Evolutionary conservation across 2,888 invertebrate species (phyloP).

Genomic region (Encarsia formosa): DNA sequence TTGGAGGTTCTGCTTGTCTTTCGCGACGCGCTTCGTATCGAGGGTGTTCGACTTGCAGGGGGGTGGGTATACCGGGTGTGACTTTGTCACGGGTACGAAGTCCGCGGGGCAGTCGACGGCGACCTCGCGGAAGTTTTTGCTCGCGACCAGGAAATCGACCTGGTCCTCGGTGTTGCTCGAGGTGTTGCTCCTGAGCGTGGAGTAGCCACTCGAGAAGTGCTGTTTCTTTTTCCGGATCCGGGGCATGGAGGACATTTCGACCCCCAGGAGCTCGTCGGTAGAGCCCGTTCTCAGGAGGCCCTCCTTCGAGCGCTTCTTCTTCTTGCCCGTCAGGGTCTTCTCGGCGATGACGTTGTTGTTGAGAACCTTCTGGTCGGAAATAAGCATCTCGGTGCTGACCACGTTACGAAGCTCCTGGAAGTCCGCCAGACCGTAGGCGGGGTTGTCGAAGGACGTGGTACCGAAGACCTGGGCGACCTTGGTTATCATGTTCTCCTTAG

Average conservation of each 20-base stretch:
- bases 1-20: constrained; percentile 23
- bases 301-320: constrained; percentile 30
- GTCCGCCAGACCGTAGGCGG: constrained; percentile 45
- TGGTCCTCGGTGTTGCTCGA: constrained; percentile 39
- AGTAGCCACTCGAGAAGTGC: constrained; percentile 47
- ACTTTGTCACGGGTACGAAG: constrained; percentile 46
- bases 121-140: constrained; percentile 43
- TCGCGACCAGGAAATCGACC: constrained; percentile 38
- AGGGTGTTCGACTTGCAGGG: constrained; percentile 37
- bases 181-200: constrained; percentile 45
- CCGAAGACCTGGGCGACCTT: constrained; percentile 2
- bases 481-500: constrained; percentile 5
- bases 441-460: constrained; percentile 46
- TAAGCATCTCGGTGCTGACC: constrained; percentile 40
- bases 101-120: constrained; percentile 49
- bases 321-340: constrained; percentile 11
- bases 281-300: constrained; percentile 40
- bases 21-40: constrained; percentile 27
- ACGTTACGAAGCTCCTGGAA: constrained; percentile 34
- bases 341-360: neutral
- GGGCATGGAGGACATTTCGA: constrained; percentile 25
- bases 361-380: constrained; percentile 36
- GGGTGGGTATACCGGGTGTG: constrained; percentile 49
- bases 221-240: constrained; percentile 39
- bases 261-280: constrained; percentile 40